Percentiles rank a stretch among this genome's conserved stretches.
Evolutionary conservation across 2,113 vertebrate genomes (phyloP).

Genomic region (Eolophus roseicapilla): DNA sequence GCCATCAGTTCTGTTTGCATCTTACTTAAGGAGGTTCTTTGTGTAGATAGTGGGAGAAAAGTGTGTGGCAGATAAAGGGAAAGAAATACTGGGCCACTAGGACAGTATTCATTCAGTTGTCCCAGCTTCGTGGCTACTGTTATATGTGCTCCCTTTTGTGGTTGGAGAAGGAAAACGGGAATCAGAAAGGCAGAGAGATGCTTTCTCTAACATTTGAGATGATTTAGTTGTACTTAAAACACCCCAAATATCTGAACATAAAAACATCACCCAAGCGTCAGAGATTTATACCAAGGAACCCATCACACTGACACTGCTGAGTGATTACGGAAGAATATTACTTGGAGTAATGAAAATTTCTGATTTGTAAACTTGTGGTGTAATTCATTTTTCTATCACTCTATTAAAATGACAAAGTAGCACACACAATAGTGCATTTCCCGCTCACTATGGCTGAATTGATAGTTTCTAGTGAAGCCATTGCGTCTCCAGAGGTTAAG

Average conservation of each 20-base stretch:
- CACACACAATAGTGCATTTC: neutral
- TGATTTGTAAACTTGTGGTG: constrained; percentile 28
- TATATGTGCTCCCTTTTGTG: fast-evolving
- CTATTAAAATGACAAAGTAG: constrained; percentile 46
- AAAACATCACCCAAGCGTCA: neutral
- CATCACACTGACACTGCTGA: neutral
- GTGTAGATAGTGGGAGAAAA: neutral
- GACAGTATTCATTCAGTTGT: neutral
- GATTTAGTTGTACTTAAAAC: neutral
- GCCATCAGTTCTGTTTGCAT: neutral
- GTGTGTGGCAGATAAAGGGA: neutral
- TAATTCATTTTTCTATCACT: constrained; percentile 32
- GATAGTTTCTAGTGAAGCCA: neutral
- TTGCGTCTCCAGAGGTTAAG: constrained; percentile 21
- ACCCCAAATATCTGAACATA: neutral
- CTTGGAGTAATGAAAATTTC: constrained; percentile 5
- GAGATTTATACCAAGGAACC: neutral
- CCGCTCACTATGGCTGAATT: neutral
- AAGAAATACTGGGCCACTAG: neutral
- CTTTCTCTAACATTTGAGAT: neutral
- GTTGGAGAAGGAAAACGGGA: neutral
- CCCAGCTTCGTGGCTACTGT: fast-evolving
- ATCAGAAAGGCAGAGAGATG: neutral
- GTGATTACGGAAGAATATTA: neutral
- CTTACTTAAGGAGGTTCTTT: neutral